Percentiles rank a stretch among this genome's conserved stretches.
These are phyloP conservation scores for Oscheius myriophilus DNA, from an alignment of 2,888 invertebrate species.

Conservation along the genomic window DNA sequence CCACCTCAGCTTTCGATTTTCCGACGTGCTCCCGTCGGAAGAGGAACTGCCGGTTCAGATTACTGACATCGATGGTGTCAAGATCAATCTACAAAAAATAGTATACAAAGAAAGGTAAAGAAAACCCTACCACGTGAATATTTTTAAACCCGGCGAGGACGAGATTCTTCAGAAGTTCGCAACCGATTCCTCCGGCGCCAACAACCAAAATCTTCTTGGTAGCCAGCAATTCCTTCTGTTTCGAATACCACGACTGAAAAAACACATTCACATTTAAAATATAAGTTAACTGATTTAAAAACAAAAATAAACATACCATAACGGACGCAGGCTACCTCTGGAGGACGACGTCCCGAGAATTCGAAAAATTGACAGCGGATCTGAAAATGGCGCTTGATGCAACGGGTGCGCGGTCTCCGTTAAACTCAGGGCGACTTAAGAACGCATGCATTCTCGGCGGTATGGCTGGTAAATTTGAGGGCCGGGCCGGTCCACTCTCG, in stretches of 20 bases:
- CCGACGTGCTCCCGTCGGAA: slow-evolving; percentile 98
- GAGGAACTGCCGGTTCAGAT: slow-evolving; percentile 97
- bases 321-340: too few relatives aligned
- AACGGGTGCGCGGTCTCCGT: too few relatives aligned
- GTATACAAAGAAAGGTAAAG: slow-evolving; percentile 1
- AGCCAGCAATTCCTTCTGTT: slow-evolving; percentile 20
- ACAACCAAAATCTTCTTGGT: slow-evolving; percentile 69
- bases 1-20: slow-evolving; percentile 82
- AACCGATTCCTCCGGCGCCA: slow-evolving; percentile 98
- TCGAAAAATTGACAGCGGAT: too few relatives aligned
- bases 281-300: too few relatives aligned
- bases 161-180: slow-evolving; percentile 95
- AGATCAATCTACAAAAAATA: slow-evolving; percentile 88
- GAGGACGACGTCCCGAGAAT: too few relatives aligned
- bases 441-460: too few relatives aligned
- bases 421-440: too few relatives aligned
- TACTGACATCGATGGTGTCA: slow-evolving; percentile 99
- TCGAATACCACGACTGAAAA: not conserved
- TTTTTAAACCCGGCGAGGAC: slow-evolving; percentile 90
- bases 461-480: too few relatives aligned
- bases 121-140: slow-evolving; percentile 84
- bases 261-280: too few relatives aligned
- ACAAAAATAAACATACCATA: not conserved
- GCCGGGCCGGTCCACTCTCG: too few relatives aligned
- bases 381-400: too few relatives aligned